Evolutionary conservation across 2,888 invertebrate genomes (phyloP), one percentile per base, ranked within the genome.

Genomic region (Hirtodrosophila trivittata): DNA sequence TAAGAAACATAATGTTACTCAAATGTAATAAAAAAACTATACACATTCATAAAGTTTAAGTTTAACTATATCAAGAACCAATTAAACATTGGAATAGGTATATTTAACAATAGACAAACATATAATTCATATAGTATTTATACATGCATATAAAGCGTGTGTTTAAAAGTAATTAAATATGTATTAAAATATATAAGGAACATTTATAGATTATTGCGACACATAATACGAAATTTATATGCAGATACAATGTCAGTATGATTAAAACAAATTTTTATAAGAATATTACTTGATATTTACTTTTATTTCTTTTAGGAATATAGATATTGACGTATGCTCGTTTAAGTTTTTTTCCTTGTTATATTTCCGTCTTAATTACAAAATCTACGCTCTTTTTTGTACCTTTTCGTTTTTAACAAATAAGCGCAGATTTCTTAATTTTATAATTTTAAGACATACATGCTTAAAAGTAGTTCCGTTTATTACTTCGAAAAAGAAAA

Each of bases 201-300:
- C 85, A 85, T 82, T 85, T 75, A 68, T 54, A 72, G 82, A 77
- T 83, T 78, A 82, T 78, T 85, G 77, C 77, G 65, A 63, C 63
- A 56, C 49, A 52, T 78, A 85, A 85, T 85, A 74, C 75, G 60
- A 68, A 68, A 56, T 54, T 47, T 49, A n/a, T n/a, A n/a, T n/a
- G n/a, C n/a, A n/a, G n/a, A n/a, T 25, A 38, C 46, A 47, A 25
- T 37, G 33, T 13, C 4, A 21, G 14, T 62, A 12, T 25, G n/a
- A 30, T 16, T 12, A 14, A 18, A 32, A 45, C 33, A 26, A 16
- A 26, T 42, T 21, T 38, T 42, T 38, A 3, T 41, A 28, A 42
- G n/a, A 13, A 10, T 12, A 47, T 33, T 28, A 41, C 35, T 46
- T 59, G 3, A 37, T 37, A 7, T 49, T 37, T 37, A 42, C 12